A percentile compares a stretch with the other conserved stretches of the same genome.
Evolutionary conservation across 2,113 vertebrate species (phyloP).

Genomic region (Bufo gargarizans): DNA sequence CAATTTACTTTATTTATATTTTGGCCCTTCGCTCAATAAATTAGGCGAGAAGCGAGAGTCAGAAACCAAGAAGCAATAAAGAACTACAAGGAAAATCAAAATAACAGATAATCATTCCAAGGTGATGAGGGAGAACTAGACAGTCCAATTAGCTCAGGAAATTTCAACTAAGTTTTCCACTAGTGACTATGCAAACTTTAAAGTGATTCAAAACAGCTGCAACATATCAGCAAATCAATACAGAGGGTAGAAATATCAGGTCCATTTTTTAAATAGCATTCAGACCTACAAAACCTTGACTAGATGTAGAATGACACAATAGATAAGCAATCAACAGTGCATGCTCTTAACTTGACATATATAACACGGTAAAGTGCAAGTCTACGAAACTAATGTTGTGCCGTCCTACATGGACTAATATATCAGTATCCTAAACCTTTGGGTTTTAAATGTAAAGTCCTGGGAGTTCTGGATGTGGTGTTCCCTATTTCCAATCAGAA

Average conservation of each 20-base stretch:
- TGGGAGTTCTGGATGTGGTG: too few species aligned
- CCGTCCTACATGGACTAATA: too few species aligned
- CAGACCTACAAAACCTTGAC: not conserved
- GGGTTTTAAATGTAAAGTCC: too few species aligned
- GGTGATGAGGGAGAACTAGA: constrained; percentile 25
- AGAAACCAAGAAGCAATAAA: constrained; percentile 20
- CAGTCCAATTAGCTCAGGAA: constrained; percentile 27
- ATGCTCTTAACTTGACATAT: not conserved
- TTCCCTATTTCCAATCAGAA: too few species aligned
- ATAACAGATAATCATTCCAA: constrained; percentile 31
- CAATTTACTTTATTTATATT: constrained; percentile 43
- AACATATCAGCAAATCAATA: not conserved
- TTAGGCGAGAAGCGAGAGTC: constrained; percentile 7
- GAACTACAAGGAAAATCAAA: constrained; percentile 12
- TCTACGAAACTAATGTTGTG: too few species aligned
- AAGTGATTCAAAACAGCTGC: constrained; percentile 17
- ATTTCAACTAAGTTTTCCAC: constrained; percentile 27
- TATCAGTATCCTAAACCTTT: too few species aligned
- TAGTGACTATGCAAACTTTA: constrained; percentile 27
- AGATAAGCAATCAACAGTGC: not conserved
- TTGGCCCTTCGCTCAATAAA: constrained; percentile 23
- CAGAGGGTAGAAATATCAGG: not conserved
- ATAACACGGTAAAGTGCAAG: not conserved
- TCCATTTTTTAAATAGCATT: not conserved
- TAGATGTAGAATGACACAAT: not conserved